Evolutionary conservation across 2,797 vertebrate species (phyloP).

Genomic region (Argya squamiceps): DNA sequence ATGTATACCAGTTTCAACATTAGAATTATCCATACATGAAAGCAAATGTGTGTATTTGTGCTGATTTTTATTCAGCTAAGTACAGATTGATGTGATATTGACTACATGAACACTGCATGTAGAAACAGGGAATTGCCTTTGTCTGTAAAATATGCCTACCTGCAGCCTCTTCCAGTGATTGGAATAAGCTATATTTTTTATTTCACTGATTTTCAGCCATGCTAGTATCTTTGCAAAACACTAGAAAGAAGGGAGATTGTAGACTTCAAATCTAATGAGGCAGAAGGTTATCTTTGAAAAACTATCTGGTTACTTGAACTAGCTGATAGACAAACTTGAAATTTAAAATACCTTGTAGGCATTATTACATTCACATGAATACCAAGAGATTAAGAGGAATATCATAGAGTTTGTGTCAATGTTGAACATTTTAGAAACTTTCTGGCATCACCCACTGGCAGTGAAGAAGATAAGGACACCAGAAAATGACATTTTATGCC

Average conservation of each 20-base stretch:
- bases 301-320: not conserved
- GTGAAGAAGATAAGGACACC: not conserved
- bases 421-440: not conserved
- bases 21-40: not conserved
- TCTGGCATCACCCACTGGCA: not conserved
- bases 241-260: not conserved
- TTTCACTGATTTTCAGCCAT: not conserved
- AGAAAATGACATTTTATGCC: not conserved
- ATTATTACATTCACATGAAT: not conserved
- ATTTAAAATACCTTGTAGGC: not conserved
- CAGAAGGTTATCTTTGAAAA: not conserved
- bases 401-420: not conserved
- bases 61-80: not conserved
- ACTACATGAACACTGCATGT: not conserved
- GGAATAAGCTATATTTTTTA: not conserved
- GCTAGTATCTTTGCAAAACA: not conserved
- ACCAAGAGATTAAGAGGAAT: not conserved
- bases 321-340: not conserved
- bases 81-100: not conserved
- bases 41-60: not conserved
- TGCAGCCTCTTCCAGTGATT: not conserved
- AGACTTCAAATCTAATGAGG: not conserved
- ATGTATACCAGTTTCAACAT: not conserved
- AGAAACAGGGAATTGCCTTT: not conserved
- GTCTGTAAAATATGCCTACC: not conserved